Evolutionary conservation across 2,797 vertebrate genomes (phyloP), one percentile per base, ranked within the genome.

Genomic region (Sebastes aleutianus): DNA sequence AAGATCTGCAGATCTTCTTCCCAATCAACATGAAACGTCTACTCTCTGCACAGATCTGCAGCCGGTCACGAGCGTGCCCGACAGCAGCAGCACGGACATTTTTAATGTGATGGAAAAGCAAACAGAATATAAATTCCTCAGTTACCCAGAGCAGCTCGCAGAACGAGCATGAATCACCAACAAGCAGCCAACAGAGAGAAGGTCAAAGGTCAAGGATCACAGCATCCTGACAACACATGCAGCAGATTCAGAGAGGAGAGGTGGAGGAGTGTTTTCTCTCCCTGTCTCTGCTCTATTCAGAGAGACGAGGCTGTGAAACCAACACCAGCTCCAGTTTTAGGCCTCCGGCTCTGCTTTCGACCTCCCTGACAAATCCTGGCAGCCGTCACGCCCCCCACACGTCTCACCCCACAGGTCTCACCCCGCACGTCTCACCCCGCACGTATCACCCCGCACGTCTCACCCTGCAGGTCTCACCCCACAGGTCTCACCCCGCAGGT

Each of bases 251-350:
- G 27, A 29, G 57, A 8, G 24, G 9, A 22, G 31, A 65, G n/a
- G 11, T 5, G 32, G 13, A 58, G 26, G 29, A 62, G 72, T 1
- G 20, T 58, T 39, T 27, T 29, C 39, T 76, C 68, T 47, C 20
- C n/a, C 56, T 22, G 67, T 20, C 54, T 73, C 62, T 31, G 65
- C 70, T 82, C 84, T 87, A 83, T 91, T 87, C 89, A 84, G 67
- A 91, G 85, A 76, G 79, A 14, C 14, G 2, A 50, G 29, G 72
- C 76, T 58, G 85, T 87, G 82, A 90, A 91, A 91, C 89, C 83
- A 85, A 87, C 80, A 88, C 90, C 89, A 54, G 84, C 74, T 85
- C 89, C 85, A 68, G 59, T 90, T 91, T 89, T 87, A 92, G 91
- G 85, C 76, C 81, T 58, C 32, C 11, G 24, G 78, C 85, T 87